Base-by-base conservation (phyloP, 1,140 invertebrate species). In the Ridgeia piscesae region DNA sequence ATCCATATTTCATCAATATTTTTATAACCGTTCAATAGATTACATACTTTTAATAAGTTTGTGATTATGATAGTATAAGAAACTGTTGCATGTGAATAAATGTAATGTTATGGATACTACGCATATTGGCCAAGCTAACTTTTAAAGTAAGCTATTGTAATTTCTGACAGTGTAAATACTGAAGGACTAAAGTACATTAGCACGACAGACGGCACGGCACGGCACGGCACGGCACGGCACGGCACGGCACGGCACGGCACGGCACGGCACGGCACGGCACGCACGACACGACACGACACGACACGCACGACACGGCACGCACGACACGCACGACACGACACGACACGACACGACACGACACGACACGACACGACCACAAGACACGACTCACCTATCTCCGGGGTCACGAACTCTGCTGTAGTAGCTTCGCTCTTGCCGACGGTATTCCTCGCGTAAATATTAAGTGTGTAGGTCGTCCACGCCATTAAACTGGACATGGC, bases 391-490 rank as follows among this genome's bases (percentile, higher is more conserved):
- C 91, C 48, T 14, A 34, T 91, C 33, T 91, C 91, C 1, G 17
- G 33, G 34, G 91, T 35, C 33, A 35, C n/a, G 42, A 91, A 91
- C 35, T 33, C 42, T 33, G 33, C 33, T 6, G 34, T 33, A 11
- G 42, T 35, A 17, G 42, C 33, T 17, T 31, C 33, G 14, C 91
- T 48, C 33, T 33, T 33, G 48, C 91, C 91, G 33, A 33, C 91
- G 0, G 17, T 8, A n/a, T 91, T 91, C 33, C 27, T 9, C 17
- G 91, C 42, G 31, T 35, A 33, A 21, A 91, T 35, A 14, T 0
- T 34, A 33, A 91, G 33, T 21, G 31, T 35, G 91, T 91, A 91
- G 6, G 34, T 91, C 34, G 34, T 35, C 91, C 91, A 91, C 42
- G 91, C 21, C 17, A 48, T 91, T 34, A 91, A n/a, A 48, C 42